These are phyloP conservation scores for Goniozus legneri DNA, from an alignment of 1,140 invertebrate genomes.

Conservation along the genomic window DNA sequence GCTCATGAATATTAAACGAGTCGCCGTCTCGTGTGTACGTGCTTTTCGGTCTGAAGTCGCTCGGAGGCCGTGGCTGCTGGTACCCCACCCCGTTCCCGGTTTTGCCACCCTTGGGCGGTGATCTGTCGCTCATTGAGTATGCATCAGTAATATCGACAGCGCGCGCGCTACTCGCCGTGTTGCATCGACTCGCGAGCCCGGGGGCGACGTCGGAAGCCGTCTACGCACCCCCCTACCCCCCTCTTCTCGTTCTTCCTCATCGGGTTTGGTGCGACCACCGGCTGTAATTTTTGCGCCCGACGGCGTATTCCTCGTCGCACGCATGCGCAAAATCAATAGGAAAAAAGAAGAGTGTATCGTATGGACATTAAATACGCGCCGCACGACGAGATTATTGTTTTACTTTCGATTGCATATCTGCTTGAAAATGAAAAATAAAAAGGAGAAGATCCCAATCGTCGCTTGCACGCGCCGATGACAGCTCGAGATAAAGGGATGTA, in stretches of 20 bases:
- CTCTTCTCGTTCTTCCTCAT: not conserved
- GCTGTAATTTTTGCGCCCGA: too few species aligned
- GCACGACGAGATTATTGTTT: too few species aligned
- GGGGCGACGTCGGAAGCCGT: slow-evolving; percentile 28
- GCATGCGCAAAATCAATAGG: too few species aligned
- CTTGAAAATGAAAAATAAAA: too few species aligned
- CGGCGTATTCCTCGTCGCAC: too few species aligned
- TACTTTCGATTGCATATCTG: too few species aligned
- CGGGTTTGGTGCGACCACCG: too few species aligned
- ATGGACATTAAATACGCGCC: too few species aligned
- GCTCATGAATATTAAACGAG: slow-evolving; percentile 36
- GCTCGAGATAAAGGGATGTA: too few species aligned
- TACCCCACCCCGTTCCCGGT: slow-evolving; percentile 9
- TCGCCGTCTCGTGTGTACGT: slow-evolving; percentile 20
- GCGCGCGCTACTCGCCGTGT: slow-evolving; percentile 18
- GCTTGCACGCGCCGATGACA: too few species aligned
- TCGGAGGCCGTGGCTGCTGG: slow-evolving; percentile 3
- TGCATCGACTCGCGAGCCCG: slow-evolving; percentile 21
- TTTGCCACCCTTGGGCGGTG: slow-evolving; percentile 21
- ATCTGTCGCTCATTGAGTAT: slow-evolving; percentile 39
- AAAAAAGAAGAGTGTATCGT: too few species aligned
- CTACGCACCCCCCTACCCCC: slow-evolving; percentile 8
- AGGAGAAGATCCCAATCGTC: too few species aligned
- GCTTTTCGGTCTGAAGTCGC: slow-evolving; percentile 29
- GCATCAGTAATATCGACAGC: slow-evolving; percentile 42